Conservation (phyloP, 2,888 invertebrate species). For the Apotomis capreana region DNA sequence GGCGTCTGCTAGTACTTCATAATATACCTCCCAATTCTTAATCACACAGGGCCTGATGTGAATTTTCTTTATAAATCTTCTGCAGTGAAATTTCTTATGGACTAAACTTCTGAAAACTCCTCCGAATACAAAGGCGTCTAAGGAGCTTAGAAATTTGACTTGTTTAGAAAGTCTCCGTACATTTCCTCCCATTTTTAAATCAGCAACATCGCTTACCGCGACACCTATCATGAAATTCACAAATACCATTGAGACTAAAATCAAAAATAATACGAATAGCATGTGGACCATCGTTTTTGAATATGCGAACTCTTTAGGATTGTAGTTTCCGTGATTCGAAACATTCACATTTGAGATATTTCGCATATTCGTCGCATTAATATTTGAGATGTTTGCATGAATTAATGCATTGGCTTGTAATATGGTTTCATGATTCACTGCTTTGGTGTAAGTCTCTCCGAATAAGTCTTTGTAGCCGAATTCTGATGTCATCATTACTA, state of each 20-base stretch:
- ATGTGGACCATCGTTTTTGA: slow-evolving; percentile 54
- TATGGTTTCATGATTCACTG: not conserved
- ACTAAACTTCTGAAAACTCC: slow-evolving; percentile 29
- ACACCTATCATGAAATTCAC: slow-evolving; percentile 70
- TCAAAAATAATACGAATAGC: slow-evolving; percentile 60
- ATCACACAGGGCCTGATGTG: slow-evolving; percentile 32
- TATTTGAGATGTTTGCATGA: not conserved
- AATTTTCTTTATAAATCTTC: slow-evolving; percentile 42
- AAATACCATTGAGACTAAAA: slow-evolving; percentile 63
- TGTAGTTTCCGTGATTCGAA: slow-evolving; percentile 1
- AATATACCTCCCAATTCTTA: slow-evolving; percentile 33
- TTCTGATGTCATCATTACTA: slow-evolving; percentile 70
- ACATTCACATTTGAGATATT: slow-evolving; percentile 4
- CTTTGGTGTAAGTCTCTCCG: slow-evolving; percentile 36
- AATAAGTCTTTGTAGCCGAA: slow-evolving; percentile 62
- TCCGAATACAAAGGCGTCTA: slow-evolving; percentile 52
- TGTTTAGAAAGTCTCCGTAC: slow-evolving; percentile 62
- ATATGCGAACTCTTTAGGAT: slow-evolving; percentile 34
- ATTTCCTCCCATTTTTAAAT: slow-evolving; percentile 63
- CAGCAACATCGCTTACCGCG: slow-evolving; percentile 66
- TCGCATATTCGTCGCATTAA: not conserved
- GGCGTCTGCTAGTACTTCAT: slow-evolving; percentile 33
- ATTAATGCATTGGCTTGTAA: not conserved
- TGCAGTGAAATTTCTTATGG: slow-evolving; percentile 46
- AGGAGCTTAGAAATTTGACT: slow-evolving; percentile 57